A percentile compares a stretch with the other conserved stretches of the same genome.
phyloP scores from a whole-genome alignment of 2,888 invertebrate species.

The Dione vanillae region DNA sequence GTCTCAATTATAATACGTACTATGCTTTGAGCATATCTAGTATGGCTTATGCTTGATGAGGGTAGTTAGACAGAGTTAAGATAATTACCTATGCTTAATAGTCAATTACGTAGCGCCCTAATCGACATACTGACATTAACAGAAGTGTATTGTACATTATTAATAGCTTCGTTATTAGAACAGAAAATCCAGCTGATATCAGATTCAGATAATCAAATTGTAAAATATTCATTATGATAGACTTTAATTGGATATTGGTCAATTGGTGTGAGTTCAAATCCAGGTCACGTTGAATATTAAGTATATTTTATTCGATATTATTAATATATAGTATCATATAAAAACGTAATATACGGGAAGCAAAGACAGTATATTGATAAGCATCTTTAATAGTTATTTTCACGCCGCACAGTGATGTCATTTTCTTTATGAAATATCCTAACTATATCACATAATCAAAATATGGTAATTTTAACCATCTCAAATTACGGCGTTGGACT shows the following conservation, averaged over 20 bases:
- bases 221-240: background rate
- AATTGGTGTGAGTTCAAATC: background rate
- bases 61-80: conserved; percentile 12
- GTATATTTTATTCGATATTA: background rate
- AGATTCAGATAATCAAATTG: conserved; percentile 13
- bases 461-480: too few species aligned
- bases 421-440: too few species aligned
- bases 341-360: background rate
- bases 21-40: background rate
- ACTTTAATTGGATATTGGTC: background rate
- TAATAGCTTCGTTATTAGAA: conserved; percentile 24
- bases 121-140: conserved; percentile 30
- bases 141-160: conserved; percentile 26
- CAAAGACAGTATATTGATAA: too few species aligned
- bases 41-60: conserved; percentile 6
- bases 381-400: too few species aligned
- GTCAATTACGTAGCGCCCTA: conserved; percentile 19
- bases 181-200: conserved; percentile 18
- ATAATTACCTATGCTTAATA: conserved; percentile 26
- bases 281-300: background rate
- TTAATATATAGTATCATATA: background rate
- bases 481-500: too few species aligned
- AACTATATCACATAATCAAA: too few species aligned
- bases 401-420: too few species aligned
- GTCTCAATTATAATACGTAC: too few species aligned